Base-by-base conservation (phyloP, 2,113 vertebrate species). In the Atherinomorus stipes region DNA sequence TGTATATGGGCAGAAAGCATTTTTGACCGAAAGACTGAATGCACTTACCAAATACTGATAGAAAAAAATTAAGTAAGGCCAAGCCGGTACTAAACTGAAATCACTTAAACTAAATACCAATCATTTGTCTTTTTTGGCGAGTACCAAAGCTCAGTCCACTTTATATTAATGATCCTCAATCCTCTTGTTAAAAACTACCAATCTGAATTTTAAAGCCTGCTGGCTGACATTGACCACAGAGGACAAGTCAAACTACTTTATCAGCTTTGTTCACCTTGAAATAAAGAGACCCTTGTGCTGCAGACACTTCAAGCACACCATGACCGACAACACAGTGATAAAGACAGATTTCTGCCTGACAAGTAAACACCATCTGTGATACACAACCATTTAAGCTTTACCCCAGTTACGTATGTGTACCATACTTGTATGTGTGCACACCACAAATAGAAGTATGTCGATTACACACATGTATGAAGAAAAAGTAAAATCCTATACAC, bases 161-260 rank as follows among this genome's bases (percentile, higher is more conserved):
- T 76, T 61, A 75, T 40, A 68, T 68, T 18, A 71, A 68, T 40
- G 54, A 79, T 76, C 59, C 68, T 76, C 57, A 62, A 23, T 34
- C n/a, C 47, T 67, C 69, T 38, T 66, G 51, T 79, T 78, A 81
- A 85, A 85, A 79, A 22, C 67, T 26, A 23, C 74, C 44, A 0
- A 69, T 65, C 62, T 71, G 59, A 80, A 61, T 82, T 85, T 84
- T 71, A 78, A 85, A 75, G 69, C 44, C 66, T 7, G 40, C 58
- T 83, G 61, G 72, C 63, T 58, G 78, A 86, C 81, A 78, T 65
- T 82, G 77, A 89, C 66, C 83, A 71, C 69, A 3, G 51, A 77
- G 76, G 83, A 82, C 75, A 66, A 73, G 82, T 49, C 74, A 62
- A 71, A 74, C 72, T 15, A 49, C 42, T 81, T 83, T 67, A 71